These are phyloP conservation scores for Crotalus tigris DNA, from an alignment of 2,113 vertebrate genomes.

Conservation along the genomic window DNA sequence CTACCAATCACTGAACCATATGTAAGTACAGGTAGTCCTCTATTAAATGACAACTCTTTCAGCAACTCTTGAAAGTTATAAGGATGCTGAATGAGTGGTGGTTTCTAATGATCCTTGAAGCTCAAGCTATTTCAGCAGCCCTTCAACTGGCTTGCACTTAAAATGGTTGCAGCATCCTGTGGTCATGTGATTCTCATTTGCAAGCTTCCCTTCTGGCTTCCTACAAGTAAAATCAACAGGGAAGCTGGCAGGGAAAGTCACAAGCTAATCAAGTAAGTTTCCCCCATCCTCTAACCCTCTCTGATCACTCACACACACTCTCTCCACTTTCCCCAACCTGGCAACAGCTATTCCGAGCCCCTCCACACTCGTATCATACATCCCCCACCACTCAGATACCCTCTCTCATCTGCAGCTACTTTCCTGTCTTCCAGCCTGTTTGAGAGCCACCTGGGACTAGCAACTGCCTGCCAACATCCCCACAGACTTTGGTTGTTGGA, in stretches of 20 bases:
- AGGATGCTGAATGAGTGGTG: background rate
- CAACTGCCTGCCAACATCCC: background rate
- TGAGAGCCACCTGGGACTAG: background rate
- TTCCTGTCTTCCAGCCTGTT: background rate
- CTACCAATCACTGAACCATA: background rate
- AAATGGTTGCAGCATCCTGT: background rate
- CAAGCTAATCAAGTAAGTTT: background rate
- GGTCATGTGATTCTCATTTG: background rate
- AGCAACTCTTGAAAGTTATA: background rate
- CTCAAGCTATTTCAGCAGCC: background rate
- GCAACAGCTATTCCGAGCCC: background rate
- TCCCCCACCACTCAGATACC: background rate
- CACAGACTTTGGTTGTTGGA: background rate
- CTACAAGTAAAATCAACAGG: background rate
- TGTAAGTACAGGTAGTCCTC: background rate
- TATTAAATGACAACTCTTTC: background rate
- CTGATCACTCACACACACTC: background rate
- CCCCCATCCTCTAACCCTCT: background rate
- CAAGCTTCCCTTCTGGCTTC: background rate
- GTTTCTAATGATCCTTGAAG: background rate
- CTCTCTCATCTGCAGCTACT: background rate
- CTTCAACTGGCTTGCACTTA: background rate
- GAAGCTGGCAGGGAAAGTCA: background rate
- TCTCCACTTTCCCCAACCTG: background rate
- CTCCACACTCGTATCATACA: background rate